Percentiles rank a stretch among this genome's conserved stretches.
These are phyloP conservation scores for Sander lucioperca DNA, from an alignment of 2,113 vertebrate genomes.

Conservation along the genomic window DNA sequence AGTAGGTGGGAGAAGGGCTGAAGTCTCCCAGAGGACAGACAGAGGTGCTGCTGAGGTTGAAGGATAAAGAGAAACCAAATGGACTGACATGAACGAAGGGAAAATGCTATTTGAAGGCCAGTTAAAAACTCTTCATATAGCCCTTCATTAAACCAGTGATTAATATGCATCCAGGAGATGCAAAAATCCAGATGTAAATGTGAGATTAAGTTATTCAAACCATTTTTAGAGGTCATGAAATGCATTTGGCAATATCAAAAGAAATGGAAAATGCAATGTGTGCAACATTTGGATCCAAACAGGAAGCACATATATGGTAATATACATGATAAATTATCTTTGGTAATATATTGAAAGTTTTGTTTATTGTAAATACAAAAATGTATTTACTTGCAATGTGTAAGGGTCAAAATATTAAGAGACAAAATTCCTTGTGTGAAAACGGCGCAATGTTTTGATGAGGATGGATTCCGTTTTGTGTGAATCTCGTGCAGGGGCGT, in stretches of 20 bases:
- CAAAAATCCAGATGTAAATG: background rate
- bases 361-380: background rate
- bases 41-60: conserved; percentile 61
- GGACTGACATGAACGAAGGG: conserved; percentile 18
- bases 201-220: background rate
- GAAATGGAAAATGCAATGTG: background rate
- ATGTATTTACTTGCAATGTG: background rate
- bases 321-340: background rate
- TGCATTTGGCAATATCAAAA: background rate
- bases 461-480: background rate
- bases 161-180: background rate
- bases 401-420: background rate
- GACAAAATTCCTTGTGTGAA: background rate
- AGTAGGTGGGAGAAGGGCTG: conserved; percentile 37
- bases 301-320: background rate
- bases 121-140: background rate
- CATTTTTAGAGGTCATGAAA: conserved; percentile 3
- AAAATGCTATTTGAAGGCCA: conserved; percentile 6
- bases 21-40: conserved; percentile 57
- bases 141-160: background rate
- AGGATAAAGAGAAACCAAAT: conserved; percentile 41
- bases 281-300: background rate
- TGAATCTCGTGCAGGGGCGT: background rate
- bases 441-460: background rate
- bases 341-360: background rate